Conservation (phyloP, 1,140 invertebrate genomes). For the Dendroctonus ponderosae region DNA sequence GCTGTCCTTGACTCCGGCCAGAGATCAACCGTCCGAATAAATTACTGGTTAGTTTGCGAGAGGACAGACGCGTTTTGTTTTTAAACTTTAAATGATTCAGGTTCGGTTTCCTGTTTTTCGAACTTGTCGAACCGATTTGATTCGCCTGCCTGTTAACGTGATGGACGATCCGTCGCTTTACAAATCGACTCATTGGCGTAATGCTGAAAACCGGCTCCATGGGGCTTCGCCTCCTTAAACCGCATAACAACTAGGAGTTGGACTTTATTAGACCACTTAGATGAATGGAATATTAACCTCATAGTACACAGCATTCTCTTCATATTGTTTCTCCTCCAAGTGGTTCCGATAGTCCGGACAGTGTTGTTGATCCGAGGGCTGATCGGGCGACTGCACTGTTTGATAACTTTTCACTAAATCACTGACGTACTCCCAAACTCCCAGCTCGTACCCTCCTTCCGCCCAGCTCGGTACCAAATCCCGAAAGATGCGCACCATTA, state of each 20-base stretch:
- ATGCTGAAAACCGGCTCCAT: too few relatives aligned
- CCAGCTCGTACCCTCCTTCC: constrained; percentile 38
- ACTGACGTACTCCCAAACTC: constrained; percentile 54
- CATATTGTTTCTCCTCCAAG: constrained; percentile 21
- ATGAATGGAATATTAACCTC: constrained; percentile 1
- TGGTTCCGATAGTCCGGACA: constrained; percentile 1
- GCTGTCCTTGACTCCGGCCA: constrained; percentile 37
- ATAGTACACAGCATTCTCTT: constrained; percentile 22
- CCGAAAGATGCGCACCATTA: constrained; percentile 46
- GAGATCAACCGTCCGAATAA: constrained; percentile 34
- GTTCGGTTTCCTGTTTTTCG: constrained; percentile 17
- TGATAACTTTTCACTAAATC: constrained; percentile 51
- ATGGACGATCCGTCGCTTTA: too few relatives aligned
- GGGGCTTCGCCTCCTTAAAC: too few relatives aligned
- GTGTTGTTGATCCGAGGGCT: not conserved
- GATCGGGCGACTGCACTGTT: constrained; percentile 30
- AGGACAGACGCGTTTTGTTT: constrained; percentile 18
- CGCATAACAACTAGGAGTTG: too few relatives aligned
- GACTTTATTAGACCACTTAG: too few relatives aligned
- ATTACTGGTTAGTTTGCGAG: constrained; percentile 20
- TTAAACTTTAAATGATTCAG: constrained; percentile 8
- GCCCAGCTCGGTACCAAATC: constrained; percentile 40
- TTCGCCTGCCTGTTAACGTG: not conserved
- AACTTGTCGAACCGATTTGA: constrained; percentile 9
- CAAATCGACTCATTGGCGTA: too few relatives aligned